Conservation (phyloP, 1,140 invertebrate species). For the Pachypeltis micranthus region DNA sequence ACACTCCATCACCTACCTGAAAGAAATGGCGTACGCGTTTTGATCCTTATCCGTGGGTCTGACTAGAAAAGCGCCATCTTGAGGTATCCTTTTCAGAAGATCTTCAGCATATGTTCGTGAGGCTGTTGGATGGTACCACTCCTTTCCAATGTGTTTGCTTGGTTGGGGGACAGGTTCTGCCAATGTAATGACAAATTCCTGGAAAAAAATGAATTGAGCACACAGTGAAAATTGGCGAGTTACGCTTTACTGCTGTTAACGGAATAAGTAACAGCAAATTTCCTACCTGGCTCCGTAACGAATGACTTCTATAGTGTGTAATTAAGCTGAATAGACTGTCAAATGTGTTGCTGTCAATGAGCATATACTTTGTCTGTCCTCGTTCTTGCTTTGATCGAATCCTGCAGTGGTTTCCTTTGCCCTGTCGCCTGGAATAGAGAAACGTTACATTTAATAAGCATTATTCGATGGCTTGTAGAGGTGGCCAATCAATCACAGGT, state of each 20-base stretch:
- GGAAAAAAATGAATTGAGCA: conserved; percentile 23
- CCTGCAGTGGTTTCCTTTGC: conserved; percentile 82
- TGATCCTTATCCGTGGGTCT: conserved; percentile 73
- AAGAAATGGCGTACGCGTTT: conserved; percentile 85
- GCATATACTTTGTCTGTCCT: conserved; percentile 78
- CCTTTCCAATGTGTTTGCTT: conserved; percentile 83
- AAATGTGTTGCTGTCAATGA: conserved; percentile 80
- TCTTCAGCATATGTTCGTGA: conserved; percentile 74
- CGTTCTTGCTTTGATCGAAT: conserved; percentile 82
- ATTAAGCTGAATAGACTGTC: conserved; percentile 89
- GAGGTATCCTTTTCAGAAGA: conserved; percentile 63
- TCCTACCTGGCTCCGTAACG: conserved; percentile 63
- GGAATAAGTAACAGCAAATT: conserved; percentile 14
- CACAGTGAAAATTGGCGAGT: conserved; percentile 7
- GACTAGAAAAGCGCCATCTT: conserved; percentile 86
- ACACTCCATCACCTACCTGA: conserved; percentile 66
- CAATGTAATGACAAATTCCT: conserved; percentile 77
- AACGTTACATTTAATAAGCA: not conserved
- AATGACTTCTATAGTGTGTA: conserved; percentile 76
- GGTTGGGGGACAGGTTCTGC: conserved; percentile 89
- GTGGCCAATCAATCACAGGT: no score
- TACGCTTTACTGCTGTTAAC: no score
- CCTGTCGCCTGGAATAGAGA: conserved; percentile 49
- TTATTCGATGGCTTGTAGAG: no score
- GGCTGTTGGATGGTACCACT: conserved; percentile 82